Percentiles rank a stretch among this genome's conserved stretches.
Conservation (phyloP, 2,888 invertebrate species). For the Ditylenchus weischeri region DNA sequence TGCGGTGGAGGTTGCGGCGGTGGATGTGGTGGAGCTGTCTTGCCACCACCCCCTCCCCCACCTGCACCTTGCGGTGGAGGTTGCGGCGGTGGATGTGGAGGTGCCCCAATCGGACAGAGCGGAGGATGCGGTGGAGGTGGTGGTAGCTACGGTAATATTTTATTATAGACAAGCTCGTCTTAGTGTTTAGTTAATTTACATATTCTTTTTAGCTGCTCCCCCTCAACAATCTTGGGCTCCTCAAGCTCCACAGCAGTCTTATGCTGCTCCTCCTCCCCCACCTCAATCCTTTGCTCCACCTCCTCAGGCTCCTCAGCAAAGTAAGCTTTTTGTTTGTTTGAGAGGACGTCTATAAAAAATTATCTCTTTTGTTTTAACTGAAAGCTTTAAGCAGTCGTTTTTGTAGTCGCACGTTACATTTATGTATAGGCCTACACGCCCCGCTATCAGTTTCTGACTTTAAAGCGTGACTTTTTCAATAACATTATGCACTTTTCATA, state of each 20-base stretch:
- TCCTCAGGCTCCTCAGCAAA: not conserved
- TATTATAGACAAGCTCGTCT: slow-evolving; percentile 7
- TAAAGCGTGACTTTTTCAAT: no score
- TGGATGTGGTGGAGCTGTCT: no score
- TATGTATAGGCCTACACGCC: no score
- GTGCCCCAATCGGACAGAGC: slow-evolving; percentile 2
- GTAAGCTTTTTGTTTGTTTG: slow-evolving; percentile 1
- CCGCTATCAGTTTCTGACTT: no score
- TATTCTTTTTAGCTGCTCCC: slow-evolving; percentile 7
- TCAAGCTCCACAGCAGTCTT: slow-evolving; percentile 7
- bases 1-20: no score
- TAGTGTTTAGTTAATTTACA: not conserved
- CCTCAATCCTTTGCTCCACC: not conserved
- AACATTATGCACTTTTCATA: no score
- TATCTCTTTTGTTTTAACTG: no score
- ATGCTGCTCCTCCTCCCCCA: slow-evolving; percentile 7
- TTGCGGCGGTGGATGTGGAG: not conserved
- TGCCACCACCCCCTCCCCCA: not conserved
- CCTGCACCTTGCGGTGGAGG: no score
- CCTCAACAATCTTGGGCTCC: slow-evolving; percentile 2
- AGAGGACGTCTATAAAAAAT: no score
- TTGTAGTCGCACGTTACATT: not conserved
- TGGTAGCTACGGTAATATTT: not conserved
- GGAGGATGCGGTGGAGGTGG: slow-evolving; percentile 7
- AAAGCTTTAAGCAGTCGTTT: not conserved